These are phyloP conservation scores for Eueides isabella DNA, from an alignment of 1,140 invertebrate species.

Conservation along the genomic window DNA sequence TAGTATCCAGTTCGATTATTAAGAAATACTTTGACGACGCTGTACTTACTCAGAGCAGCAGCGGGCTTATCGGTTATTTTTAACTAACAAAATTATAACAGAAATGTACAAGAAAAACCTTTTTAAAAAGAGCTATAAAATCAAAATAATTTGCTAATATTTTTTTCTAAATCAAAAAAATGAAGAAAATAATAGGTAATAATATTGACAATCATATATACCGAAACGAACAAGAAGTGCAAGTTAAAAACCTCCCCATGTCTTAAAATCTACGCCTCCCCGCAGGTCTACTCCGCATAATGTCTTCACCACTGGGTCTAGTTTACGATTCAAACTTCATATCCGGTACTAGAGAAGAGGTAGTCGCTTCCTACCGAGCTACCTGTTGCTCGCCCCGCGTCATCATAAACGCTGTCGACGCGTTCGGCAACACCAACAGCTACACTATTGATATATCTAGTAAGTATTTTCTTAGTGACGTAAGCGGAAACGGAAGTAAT, in stretches of 20 bases:
- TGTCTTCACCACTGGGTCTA: slow-evolving; percentile 78
- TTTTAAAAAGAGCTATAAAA: no score
- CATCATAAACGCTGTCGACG: slow-evolving; percentile 83
- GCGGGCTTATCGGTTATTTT: no score
- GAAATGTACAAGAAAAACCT: no score
- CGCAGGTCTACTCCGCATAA: slow-evolving; percentile 83
- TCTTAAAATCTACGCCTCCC: no score
- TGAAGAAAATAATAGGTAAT: no score
- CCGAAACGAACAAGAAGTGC: background rate
- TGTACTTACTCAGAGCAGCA: no score
- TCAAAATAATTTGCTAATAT: no score
- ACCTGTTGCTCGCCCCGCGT: slow-evolving; percentile 84
- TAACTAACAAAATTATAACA: no score
- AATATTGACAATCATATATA: no score
- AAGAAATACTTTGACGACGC: no score
- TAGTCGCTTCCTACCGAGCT: slow-evolving; percentile 83
- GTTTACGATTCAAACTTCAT: slow-evolving; percentile 76
- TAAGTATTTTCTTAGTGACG: slow-evolving; percentile 51
- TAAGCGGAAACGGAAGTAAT: background rate
- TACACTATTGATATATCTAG: slow-evolving; percentile 84
- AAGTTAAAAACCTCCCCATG: background rate
- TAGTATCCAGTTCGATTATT: no score
- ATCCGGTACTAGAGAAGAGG: slow-evolving; percentile 83
- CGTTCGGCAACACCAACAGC: slow-evolving; percentile 83
- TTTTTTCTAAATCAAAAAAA: no score